Evolutionary conservation across 2,888 invertebrate genomes (phyloP).

Genomic region (Hydropsyche betteni): DNA sequence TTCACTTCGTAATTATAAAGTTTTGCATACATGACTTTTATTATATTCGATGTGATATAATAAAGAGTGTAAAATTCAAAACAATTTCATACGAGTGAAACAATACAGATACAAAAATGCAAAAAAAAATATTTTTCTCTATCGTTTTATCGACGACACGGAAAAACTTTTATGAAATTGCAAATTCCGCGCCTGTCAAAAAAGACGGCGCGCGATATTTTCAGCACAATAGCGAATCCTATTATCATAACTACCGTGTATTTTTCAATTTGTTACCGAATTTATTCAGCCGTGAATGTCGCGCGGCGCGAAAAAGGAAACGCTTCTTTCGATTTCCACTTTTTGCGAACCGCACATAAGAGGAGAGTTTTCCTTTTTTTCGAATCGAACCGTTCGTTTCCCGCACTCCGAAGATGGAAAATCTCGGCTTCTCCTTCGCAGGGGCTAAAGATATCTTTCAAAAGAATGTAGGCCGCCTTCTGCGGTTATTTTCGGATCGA

Average conservation of each 20-base stretch:
- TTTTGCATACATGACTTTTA: no score
- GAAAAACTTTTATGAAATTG: background rate
- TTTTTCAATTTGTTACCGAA: conserved; percentile 16
- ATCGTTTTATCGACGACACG: background rate
- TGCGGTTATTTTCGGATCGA: no score
- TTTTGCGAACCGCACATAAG: background rate
- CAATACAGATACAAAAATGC: no score
- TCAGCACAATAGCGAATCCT: conserved; percentile 7
- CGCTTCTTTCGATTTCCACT: background rate
- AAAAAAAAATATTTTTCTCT: no score
- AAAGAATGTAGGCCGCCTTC: no score
- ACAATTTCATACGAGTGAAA: no score
- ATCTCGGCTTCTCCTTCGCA: background rate
- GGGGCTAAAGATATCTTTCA: background rate
- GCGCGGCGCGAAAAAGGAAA: background rate
- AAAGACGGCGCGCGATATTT: background rate
- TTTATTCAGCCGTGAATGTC: conserved; percentile 19
- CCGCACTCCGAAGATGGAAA: conserved; percentile 6
- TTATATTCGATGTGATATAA: no score
- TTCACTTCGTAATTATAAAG: no score
- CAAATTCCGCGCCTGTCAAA: background rate
- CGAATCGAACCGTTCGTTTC: no score
- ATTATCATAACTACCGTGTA: conserved; percentile 16
- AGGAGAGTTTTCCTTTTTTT: no score
- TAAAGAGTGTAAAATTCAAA: no score